Base-by-base conservation (phyloP, 2,888 invertebrate genomes). In the Lymantria dispar region DNA sequence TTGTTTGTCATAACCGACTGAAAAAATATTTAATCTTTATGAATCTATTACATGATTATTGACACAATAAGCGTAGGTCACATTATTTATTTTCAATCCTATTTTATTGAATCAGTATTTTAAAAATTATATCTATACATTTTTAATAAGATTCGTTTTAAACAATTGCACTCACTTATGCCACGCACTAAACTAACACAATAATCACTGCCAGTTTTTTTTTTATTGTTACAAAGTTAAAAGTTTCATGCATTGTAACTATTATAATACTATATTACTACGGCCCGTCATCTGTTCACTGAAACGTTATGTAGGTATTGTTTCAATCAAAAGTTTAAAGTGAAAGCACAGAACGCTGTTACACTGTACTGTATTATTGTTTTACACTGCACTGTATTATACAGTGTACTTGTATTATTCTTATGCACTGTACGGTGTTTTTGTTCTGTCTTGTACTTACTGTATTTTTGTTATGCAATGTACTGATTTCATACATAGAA, bases 51-150 rank as follows among this genome's bases (percentile, higher is more conserved):
- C 68, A 76, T 74, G 71, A 74, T 78, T 72, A 81, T 80, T 74
- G 77, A 80, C 75, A 79, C 74, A 74, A 74, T 77, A 82, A 83
- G 80, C 83, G 76, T 80, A 81, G 70, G 68, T 78, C 68, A 67
- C 64, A 78, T 3, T n/a, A 74, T 72, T 69, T 72, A 70, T 60
- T 71, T n/a, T 68, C 58, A 62, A 69, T 57, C 55, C 62, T 55
- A 67, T 58, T 65, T 58, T 58, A 64, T 58, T 62, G 58, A 64
- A 60, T 60, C 56, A 55, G 54, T 57, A 62, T 67, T 58, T 33
- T 52, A 59, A 64, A 33, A 58, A 62, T 68, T 68, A 72, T 65
- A 62, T 65, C 68, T 71, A 73, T 49, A 66, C 68, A 67, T 58
- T 66, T 64, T 68, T 65, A 56, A 22, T 22, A 22, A 70, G 67